These are phyloP conservation scores for Serilophus lunatus DNA, from an alignment of 2,113 vertebrate genomes.

Conservation along the genomic window DNA sequence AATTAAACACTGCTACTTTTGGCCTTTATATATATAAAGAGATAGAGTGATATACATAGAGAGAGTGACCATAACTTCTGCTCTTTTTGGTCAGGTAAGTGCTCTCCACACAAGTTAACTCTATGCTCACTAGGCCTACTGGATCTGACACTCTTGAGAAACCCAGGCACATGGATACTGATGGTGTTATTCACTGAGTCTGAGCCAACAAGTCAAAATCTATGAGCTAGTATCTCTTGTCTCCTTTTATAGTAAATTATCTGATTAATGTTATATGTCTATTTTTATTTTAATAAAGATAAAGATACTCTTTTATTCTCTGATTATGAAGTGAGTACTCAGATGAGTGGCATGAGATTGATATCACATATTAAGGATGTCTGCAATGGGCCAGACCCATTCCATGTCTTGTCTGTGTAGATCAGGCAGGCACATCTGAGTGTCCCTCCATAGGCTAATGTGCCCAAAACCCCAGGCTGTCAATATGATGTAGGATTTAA, in stretches of 20 bases:
- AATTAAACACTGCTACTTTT: background rate
- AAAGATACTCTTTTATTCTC: background rate
- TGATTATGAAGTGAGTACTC: background rate
- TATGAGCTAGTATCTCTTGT: background rate
- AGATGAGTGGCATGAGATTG: background rate
- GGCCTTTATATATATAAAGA: background rate
- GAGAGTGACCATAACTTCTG: background rate
- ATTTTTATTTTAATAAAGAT: background rate
- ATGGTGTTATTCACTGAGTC: background rate
- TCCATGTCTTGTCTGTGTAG: background rate
- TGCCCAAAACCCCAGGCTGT: background rate
- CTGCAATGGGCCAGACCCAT: accelerated
- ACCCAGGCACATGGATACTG: background rate
- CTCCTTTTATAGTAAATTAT: background rate
- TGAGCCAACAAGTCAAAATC: background rate
- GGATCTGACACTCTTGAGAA: background rate
- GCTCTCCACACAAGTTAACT: background rate
- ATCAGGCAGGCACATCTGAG: background rate
- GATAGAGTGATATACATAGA: background rate
- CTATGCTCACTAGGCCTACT: background rate
- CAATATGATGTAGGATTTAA: background rate
- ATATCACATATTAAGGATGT: background rate
- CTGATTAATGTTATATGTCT: background rate
- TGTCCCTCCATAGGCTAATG: background rate
- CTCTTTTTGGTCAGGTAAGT: background rate